phyloP scores from a whole-genome alignment of 2,888 invertebrate species.

The Zhuqinia jingwanae region DNA sequence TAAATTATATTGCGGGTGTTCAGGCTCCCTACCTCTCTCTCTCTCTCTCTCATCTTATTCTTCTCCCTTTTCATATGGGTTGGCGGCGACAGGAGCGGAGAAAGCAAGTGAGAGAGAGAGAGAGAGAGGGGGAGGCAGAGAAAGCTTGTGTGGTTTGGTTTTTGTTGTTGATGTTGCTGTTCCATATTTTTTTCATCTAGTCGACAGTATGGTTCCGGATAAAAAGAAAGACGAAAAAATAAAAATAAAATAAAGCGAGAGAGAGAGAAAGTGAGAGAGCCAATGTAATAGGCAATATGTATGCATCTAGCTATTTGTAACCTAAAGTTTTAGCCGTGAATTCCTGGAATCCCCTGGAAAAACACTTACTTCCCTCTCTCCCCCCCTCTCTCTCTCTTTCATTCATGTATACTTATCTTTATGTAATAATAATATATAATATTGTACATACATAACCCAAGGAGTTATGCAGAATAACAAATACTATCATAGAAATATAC shows the following conservation, averaged over 20 bases:
- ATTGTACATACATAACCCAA: constrained; percentile 13
- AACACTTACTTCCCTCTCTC: constrained; percentile 23
- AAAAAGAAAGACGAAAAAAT: constrained; percentile 12
- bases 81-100: background rate
- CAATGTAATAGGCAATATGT: constrained; percentile 49
- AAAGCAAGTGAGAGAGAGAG: background rate
- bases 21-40: constrained; percentile 37
- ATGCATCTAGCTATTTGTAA: constrained; percentile 53
- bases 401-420: background rate
- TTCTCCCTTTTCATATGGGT: constrained; percentile 52
- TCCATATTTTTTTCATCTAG: constrained; percentile 49
- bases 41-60: constrained; percentile 43
- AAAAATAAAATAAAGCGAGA: too few relatives aligned
- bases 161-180: constrained; percentile 58
- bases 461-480: constrained; percentile 16
- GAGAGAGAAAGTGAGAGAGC: constrained; percentile 40
- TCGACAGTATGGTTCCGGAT: constrained; percentile 38
- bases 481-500: constrained; percentile 1
- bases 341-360: constrained; percentile 45
- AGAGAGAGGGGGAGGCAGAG: constrained; percentile 29
- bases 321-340: constrained; percentile 52
- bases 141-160: constrained; percentile 64
- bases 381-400: too few relatives aligned
- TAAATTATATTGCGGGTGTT: constrained; percentile 71
- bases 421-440: background rate